A percentile compares a stretch with the other conserved stretches of the same genome.
Evolutionary conservation across 1,140 invertebrate species (phyloP).

Genomic region (Steinernema khuongi): DNA sequence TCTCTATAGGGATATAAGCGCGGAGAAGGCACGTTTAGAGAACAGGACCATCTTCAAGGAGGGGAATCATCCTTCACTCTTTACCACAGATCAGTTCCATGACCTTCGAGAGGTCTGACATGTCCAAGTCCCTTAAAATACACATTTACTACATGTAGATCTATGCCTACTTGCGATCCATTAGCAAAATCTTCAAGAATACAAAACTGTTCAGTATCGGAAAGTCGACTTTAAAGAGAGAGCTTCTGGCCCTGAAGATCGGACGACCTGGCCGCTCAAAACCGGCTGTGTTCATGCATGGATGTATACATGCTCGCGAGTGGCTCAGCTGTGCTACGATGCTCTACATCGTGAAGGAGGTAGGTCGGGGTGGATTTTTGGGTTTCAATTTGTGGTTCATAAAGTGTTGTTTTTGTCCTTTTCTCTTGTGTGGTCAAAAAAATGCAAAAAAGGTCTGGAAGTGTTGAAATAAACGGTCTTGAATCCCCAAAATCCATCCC

Average conservation of each 20-base stretch:
- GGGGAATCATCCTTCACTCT: neutral
- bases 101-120: neutral
- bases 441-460: too few relatives aligned
- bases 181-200: neutral
- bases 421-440: too few relatives aligned
- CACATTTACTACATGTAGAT: neutral
- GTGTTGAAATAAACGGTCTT: too few relatives aligned
- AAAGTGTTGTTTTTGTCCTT: too few relatives aligned
- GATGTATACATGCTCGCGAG: neutral
- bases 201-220: neutral
- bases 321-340: neutral
- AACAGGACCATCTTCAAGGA: neutral
- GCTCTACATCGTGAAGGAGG: neutral
- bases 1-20: neutral
- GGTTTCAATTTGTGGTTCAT: too few relatives aligned
- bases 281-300: neutral
- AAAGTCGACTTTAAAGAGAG: neutral
- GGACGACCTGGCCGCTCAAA: neutral
- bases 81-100: neutral
- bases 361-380: too few relatives aligned
- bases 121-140: neutral
- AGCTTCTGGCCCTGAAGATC: neutral
- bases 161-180: neutral
- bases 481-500: too few relatives aligned
- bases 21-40: neutral